These are phyloP conservation scores for Julus scandinavius DNA, from an alignment of 2,888 invertebrate genomes.

Conservation along the genomic window DNA sequence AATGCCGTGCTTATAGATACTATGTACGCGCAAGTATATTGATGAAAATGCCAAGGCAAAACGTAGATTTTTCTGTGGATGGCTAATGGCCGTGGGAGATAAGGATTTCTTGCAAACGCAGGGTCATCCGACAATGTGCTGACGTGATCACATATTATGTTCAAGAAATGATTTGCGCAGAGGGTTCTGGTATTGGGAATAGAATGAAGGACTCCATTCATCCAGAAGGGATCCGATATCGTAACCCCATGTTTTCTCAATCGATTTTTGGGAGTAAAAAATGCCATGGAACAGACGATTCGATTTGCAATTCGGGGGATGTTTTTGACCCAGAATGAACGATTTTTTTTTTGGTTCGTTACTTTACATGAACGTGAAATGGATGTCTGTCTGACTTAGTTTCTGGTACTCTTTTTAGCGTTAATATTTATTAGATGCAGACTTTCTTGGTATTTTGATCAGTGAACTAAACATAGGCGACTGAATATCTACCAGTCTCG, in stretches of 20 bases:
- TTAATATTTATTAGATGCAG: too few species aligned
- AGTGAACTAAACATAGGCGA: too few species aligned
- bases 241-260: conserved; percentile 39
- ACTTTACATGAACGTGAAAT: too few species aligned
- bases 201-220: conserved; percentile 34
- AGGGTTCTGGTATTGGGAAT: conserved; percentile 2
- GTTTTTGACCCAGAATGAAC: not conserved
- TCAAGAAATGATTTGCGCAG: conserved; percentile 6
- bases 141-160: conserved; percentile 8
- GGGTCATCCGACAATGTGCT: conserved; percentile 38
- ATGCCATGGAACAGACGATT: not conserved
- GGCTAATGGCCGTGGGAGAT: conserved; percentile 8
- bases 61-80: not conserved
- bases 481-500: too few species aligned
- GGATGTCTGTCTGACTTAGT: too few species aligned
- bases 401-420: too few species aligned
- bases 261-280: conserved; percentile 39
- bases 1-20: not conserved
- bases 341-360: too few species aligned
- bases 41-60: conserved; percentile 17
- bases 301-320: conserved; percentile 31
- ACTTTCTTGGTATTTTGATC: too few species aligned
- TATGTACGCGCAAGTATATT: too few species aligned
- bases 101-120: not conserved
- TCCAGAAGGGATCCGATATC: conserved; percentile 35